These are phyloP conservation scores for Dasyurus viverrinus DNA, from an alignment of 2,113 vertebrate genomes.

Conservation along the genomic window DNA sequence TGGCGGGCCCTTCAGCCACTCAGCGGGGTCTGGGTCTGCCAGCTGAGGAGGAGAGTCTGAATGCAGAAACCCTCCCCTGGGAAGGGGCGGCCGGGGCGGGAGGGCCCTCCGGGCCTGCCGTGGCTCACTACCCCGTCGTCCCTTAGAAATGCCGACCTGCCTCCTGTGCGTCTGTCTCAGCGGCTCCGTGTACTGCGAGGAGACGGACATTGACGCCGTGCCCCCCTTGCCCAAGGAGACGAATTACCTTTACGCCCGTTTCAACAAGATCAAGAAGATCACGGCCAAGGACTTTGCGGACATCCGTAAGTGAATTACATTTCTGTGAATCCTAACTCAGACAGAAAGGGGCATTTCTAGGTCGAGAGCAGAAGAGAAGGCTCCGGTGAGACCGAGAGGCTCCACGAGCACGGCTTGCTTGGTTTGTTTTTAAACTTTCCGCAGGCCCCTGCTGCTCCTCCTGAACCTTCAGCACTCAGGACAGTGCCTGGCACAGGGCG, in stretches of 20 bases:
- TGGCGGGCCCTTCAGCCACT: not conserved
- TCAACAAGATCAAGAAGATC: conserved; percentile 96
- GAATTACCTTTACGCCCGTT: conserved; percentile 95
- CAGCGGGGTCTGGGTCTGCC: not conserved
- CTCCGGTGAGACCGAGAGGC: not conserved
- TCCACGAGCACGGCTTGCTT: too few relatives aligned
- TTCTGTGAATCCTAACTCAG: too few relatives aligned
- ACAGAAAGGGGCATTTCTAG: too few relatives aligned
- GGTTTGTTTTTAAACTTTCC: too few relatives aligned
- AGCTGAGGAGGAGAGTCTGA: conserved; percentile 19
- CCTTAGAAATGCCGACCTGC: conserved; percentile 91
- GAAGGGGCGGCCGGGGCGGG: too few relatives aligned
- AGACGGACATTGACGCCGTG: conserved; percentile 90
- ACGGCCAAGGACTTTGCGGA: conserved; percentile 92
- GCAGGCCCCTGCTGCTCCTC: too few relatives aligned
- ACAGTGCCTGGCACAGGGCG: not conserved
- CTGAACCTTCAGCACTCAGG: not conserved
- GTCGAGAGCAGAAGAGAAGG: too few relatives aligned
- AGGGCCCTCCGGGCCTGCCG: too few relatives aligned
- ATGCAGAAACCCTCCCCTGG: not conserved
- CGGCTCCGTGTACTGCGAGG: conserved; percentile 98
- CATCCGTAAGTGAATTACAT: conserved; percentile 87
- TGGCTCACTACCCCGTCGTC: not conserved
- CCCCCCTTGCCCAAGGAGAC: conserved; percentile 96
- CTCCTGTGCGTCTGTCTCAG: conserved; percentile 95